Percentiles rank a stretch among this genome's conserved stretches.
Evolutionary conservation across 2,888 invertebrate genomes (phyloP).

Genomic region (Drosophila multiciliata): DNA sequence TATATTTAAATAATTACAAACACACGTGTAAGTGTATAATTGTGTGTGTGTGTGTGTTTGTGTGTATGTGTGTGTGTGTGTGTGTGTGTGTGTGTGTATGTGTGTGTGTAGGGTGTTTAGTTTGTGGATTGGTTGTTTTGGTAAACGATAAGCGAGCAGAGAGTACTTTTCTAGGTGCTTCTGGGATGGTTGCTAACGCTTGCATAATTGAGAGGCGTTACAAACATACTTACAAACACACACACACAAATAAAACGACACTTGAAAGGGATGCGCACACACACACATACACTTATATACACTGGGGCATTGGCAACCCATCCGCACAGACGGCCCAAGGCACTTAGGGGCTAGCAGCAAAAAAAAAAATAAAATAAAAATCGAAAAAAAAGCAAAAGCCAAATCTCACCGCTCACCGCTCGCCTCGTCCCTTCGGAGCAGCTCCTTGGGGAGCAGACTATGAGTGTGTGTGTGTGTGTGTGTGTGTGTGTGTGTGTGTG

Average conservation of each 20-base stretch:
- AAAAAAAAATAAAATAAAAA: conserved; percentile 1
- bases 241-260: conserved; percentile 43
- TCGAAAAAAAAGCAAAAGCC: conserved; percentile 24
- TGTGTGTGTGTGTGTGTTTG: not conserved
- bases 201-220: conserved; percentile 59
- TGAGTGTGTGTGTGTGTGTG: not conserved
- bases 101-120: not conserved
- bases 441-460: conserved; percentile 29
- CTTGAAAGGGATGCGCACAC: conserved; percentile 46
- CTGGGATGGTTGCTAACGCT: conserved; percentile 55
- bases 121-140: conserved; percentile 34
- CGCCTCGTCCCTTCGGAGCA: conserved; percentile 26
- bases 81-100: not conserved
- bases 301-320: conserved; percentile 14
- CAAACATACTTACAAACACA: conserved; percentile 18
- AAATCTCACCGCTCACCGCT: conserved; percentile 20
- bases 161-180: conserved; percentile 40
- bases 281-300: conserved; percentile 22
- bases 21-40: not conserved
- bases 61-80: not conserved
- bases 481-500: conserved; percentile 17
- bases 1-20: conserved; percentile 1
- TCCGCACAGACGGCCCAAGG: conserved; percentile 26
- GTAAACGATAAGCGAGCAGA: conserved; percentile 23
- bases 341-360: conserved; percentile 41